A percentile compares a stretch with the other conserved stretches of the same genome.
Conservation (phyloP, 1,140 invertebrate species). For the Calliopsis andreniformis region DNA sequence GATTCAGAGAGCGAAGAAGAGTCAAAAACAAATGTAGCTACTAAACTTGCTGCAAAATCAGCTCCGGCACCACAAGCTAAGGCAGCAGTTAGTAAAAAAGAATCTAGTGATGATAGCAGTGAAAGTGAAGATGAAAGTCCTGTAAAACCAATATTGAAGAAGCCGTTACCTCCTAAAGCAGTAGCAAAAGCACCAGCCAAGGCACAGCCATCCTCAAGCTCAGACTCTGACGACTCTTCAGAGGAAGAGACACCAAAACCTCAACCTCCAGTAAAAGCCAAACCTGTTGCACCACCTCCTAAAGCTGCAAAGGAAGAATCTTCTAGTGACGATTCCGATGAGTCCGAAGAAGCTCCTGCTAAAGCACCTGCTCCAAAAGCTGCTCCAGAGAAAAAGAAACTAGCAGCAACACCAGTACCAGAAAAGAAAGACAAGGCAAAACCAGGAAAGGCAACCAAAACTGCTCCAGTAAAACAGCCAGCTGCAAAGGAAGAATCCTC, state of each 20-base stretch:
- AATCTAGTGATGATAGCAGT: constrained; percentile 68
- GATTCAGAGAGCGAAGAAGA: constrained; percentile 53
- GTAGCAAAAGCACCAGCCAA: constrained; percentile 25
- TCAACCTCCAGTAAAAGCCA: constrained; percentile 28
- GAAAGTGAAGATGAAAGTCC: constrained; percentile 59
- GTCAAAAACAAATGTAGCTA: constrained; percentile 30
- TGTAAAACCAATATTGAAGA: constrained; percentile 52
- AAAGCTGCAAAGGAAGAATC: constrained; percentile 15
- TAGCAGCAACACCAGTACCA: background rate
- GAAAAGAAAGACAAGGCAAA: constrained; percentile 7
- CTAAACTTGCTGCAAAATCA: constrained; percentile 32
- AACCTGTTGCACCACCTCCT: constrained; percentile 33
- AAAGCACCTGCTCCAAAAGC: constrained; percentile 6
- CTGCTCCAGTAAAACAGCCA: background rate
- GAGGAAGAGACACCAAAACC: constrained; percentile 62
- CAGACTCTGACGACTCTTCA: constrained; percentile 66
- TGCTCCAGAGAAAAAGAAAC: constrained; percentile 5
- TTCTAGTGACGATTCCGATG: background rate
- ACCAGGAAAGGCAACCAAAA: constrained; percentile 24
- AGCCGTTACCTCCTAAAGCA: constrained; percentile 17
- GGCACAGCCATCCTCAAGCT: constrained; percentile 59
- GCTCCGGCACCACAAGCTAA: too few species aligned
- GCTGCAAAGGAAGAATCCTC: constrained; percentile 57
- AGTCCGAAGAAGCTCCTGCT: background rate
- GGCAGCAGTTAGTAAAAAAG: constrained; percentile 14